These are phyloP conservation scores for Capitulum mitella DNA, from an alignment of 2,888 invertebrate genomes.

Conservation along the genomic window DNA sequence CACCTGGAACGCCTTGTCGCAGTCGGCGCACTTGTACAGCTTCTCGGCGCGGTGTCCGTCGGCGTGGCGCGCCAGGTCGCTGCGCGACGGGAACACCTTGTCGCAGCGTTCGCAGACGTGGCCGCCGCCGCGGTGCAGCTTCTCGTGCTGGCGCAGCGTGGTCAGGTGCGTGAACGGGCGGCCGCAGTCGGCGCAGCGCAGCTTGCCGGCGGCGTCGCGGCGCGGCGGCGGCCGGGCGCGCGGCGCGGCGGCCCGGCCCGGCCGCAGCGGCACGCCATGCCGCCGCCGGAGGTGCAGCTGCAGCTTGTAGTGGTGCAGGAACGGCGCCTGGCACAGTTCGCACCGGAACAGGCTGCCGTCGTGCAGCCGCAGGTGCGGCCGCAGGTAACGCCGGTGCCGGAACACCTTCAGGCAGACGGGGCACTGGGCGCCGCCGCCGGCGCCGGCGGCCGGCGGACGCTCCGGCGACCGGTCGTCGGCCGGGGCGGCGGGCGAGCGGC, in stretches of 20 bases:
- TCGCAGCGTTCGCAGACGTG: background rate
- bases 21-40: conserved; percentile 5
- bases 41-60: background rate
- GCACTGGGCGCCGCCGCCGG: background rate
- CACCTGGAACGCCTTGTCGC: conserved; percentile 9
- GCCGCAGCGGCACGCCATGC: background rate
- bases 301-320: conserved; percentile 22
- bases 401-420: background rate
- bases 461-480: background rate
- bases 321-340: background rate
- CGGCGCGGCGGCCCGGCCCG: background rate
- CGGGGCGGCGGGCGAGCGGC: background rate
- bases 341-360: background rate
- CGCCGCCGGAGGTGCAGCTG: conserved; percentile 9
- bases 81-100: background rate
- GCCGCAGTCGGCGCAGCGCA: conserved; percentile 12
- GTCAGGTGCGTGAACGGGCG: background rate
- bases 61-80: background rate
- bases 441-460: background rate
- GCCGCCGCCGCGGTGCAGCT: conserved; percentile 12
- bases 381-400: background rate
- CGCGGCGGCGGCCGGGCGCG: too few relatives aligned
- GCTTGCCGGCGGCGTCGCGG: background rate
- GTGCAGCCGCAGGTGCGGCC: conserved; percentile 2
- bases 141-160: conserved; percentile 20